Evolutionary conservation across 2,888 invertebrate genomes (phyloP), one percentile per base, ranked within the genome.

Genomic region (Zygothrica quintamaculata): DNA sequence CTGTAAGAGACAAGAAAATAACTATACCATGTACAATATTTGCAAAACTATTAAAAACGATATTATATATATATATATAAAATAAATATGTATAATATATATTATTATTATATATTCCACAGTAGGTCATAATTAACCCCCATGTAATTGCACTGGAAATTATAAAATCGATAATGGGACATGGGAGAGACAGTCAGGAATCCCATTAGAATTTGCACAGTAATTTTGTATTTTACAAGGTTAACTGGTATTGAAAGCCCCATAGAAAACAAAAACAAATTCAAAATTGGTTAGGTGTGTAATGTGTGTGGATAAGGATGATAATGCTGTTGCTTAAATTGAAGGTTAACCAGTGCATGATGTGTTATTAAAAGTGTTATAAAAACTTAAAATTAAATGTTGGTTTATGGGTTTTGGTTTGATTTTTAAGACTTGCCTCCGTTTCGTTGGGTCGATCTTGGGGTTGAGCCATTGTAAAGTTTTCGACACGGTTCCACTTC

Each of bases 381-480:
- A 22, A 22, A 22, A 22, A 22, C 18, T 5, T 22, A 3, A 22
- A 22, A n/a, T 26, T 50, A 26, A 33, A 11, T 13, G 31, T 2
- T 8, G 43, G 37, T 40, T n/a, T 16, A 11, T 3, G 37, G 33
- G 42, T 39, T 29, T 42, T 47, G 9, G n/a, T 31, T n/a, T 7
- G 9, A 2, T 31, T 31, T 31, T 8, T 44, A 18, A 33, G 12
- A 64, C 78, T 76, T 81, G 80, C 89, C 84, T 90, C 90, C 2
- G 81, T 70, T 40, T 88, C 88, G 60, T 79, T 85, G 12, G 66
- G 59, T 15, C 79, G 70, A 18, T 82, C 82, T 33, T 68, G 77
- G 36, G 72, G 67, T 67, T 86, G 85, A 37, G 89, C 85, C 89
- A 89, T 89, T 64, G 68, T 70, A 34, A 61, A 26, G 48, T 46